Evolutionary conservation across 1,140 invertebrate species (phyloP).

Genomic region (Zelostemma sp.): DNA sequence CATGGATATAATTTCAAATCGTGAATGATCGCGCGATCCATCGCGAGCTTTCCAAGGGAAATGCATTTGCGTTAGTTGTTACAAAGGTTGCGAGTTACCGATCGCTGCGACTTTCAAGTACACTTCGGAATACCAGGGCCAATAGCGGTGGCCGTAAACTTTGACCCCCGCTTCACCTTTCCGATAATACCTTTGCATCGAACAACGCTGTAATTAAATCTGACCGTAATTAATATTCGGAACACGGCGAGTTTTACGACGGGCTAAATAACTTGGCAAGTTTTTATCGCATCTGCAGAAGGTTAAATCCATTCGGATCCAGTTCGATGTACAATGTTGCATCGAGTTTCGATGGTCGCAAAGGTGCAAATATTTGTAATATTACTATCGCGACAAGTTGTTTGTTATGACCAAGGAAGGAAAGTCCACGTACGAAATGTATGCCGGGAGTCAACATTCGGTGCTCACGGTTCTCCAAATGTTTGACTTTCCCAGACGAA

Average conservation of each 20-base stretch:
- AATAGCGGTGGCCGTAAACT: too few species aligned
- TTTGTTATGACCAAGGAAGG: conserved; percentile 55
- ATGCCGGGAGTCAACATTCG: conserved; percentile 65
- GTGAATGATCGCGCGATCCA: conserved; percentile 19
- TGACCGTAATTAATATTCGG: too few species aligned
- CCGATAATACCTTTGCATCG: too few species aligned
- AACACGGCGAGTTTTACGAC: too few species aligned
- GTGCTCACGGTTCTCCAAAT: conserved; percentile 63
- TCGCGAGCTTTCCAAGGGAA: conserved; percentile 1
- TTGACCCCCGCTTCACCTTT: too few species aligned
- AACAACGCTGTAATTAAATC: too few species aligned
- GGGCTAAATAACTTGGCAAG: too few species aligned
- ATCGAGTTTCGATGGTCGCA: not conserved
- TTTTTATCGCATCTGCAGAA: too few species aligned
- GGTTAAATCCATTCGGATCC: not conserved
- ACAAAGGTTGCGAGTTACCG: not conserved
- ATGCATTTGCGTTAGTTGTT: conserved; percentile 8
- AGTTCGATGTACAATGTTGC: not conserved
- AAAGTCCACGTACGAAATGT: conserved; percentile 60
- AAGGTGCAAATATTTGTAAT: not conserved
- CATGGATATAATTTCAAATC: conserved; percentile 11
- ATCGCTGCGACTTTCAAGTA: too few species aligned
- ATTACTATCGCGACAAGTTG: conserved; percentile 67
- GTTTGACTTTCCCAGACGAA: conserved; percentile 69
- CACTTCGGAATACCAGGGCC: too few species aligned